phyloP scores from a whole-genome alignment of 2,797 vertebrate species.

The Holocentrus rufus region DNA sequence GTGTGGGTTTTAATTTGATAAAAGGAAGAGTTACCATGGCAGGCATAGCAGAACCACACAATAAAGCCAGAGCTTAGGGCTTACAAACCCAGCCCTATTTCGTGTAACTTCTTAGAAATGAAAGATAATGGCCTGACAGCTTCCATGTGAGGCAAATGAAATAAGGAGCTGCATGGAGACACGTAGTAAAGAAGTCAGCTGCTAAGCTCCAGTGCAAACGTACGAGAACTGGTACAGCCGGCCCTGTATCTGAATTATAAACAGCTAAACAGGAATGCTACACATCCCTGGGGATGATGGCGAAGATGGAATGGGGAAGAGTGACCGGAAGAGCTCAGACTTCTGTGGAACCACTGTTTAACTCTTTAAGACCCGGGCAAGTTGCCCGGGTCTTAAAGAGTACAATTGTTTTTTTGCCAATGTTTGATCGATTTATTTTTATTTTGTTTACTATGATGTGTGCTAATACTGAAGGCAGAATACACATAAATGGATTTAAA shows the following conservation, averaged over 20 bases:
- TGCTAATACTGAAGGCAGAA: too few relatives aligned
- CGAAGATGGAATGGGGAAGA: neutral
- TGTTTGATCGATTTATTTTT: too few relatives aligned
- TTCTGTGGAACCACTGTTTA: neutral
- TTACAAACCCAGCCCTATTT: neutral
- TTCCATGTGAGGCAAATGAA: too few relatives aligned
- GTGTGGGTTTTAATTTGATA: neutral
- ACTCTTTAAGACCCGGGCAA: neutral
- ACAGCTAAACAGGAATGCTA: constrained; percentile 6
- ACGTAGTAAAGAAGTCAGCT: neutral
- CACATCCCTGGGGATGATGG: constrained; percentile 35
- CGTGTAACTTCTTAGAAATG: neutral
- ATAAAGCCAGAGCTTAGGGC: neutral
- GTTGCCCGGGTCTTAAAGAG: too few relatives aligned
- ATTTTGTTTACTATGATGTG: too few relatives aligned
- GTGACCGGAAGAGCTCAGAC: constrained; percentile 8
- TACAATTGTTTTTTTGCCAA: too few relatives aligned
- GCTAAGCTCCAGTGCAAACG: constrained; percentile 11
- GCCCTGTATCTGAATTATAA: neutral
- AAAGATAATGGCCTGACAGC: too few relatives aligned
- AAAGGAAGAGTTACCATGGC: neutral
- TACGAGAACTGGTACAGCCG: neutral
- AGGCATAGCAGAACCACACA: neutral
- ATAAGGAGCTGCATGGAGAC: neutral
- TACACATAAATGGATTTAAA: too few relatives aligned